A percentile compares a stretch with the other conserved stretches of the same genome.
These are phyloP conservation scores for Enteromius mattozi DNA, from an alignment of 2,797 vertebrate species.

Conservation along the genomic window DNA sequence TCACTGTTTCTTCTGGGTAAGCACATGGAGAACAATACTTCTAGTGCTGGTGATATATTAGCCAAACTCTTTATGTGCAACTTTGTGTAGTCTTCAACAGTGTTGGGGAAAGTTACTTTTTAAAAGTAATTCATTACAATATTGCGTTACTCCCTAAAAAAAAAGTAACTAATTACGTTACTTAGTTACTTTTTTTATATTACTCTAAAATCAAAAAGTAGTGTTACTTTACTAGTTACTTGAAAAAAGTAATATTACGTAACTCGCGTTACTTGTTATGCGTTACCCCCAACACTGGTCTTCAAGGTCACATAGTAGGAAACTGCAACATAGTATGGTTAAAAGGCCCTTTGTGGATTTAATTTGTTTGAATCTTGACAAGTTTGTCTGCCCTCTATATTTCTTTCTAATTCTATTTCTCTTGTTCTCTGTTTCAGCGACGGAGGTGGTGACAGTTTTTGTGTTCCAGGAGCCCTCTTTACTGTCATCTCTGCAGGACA, in stretches of 20 bases:
- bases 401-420: slow-evolving; percentile 47
- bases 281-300: not conserved
- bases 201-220: no score
- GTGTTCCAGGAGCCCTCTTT: slow-evolving; percentile 99
- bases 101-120: no score
- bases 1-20: slow-evolving; percentile 95
- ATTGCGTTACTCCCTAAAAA: no score
- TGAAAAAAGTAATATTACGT: no score
- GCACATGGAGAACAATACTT: slow-evolving; percentile 51
- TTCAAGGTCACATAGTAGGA: not conserved
- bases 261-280: no score
- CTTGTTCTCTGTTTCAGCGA: slow-evolving; percentile 78
- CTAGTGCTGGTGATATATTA: not conserved
- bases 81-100: not conserved
- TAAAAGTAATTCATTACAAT: no score
- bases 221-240: no score
- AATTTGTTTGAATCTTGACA: not conserved
- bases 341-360: not conserved
- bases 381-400: not conserved
- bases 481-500: slow-evolving; percentile 96
- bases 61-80: not conserved
- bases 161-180: no score
- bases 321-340: not conserved
- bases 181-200: no score
- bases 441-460: slow-evolving; percentile 98